Evolutionary conservation across 2,113 vertebrate genomes (phyloP).

Genomic region (Malurus alboscapulatus): DNA sequence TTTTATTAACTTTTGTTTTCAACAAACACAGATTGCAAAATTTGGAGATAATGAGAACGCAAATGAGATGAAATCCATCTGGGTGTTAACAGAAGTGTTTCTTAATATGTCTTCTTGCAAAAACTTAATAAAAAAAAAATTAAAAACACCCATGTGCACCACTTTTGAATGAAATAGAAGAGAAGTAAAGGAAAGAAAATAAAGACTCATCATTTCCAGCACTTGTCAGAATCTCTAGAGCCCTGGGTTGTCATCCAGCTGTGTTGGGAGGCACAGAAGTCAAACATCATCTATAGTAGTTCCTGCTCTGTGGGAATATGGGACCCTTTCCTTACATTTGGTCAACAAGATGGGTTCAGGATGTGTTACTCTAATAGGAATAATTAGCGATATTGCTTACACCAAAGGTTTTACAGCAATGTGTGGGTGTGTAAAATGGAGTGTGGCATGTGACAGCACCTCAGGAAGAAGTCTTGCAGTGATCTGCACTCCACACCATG

Average conservation of each 20-base stretch:
- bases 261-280: neutral
- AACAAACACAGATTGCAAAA: conserved; percentile 13
- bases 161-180: neutral
- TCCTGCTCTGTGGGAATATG: neutral
- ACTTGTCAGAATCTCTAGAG: neutral
- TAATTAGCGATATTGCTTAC: neutral
- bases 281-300: neutral
- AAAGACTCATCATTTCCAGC: neutral
- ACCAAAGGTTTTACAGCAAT: neutral
- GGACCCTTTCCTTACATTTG: neutral
- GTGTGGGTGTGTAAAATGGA: neutral
- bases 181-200: neutral
- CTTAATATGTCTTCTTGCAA: neutral
- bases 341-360: neutral
- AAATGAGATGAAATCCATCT: neutral
- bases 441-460: neutral
- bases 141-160: neutral
- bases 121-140: neutral
- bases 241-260: neutral
- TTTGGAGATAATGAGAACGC: neutral
- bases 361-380: neutral
- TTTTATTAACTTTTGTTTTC: neutral
- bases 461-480: neutral
- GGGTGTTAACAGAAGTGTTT: neutral
- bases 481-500: neutral